phyloP scores from a whole-genome alignment of 2,888 invertebrate genomes.

The Acronicta aceris region DNA sequence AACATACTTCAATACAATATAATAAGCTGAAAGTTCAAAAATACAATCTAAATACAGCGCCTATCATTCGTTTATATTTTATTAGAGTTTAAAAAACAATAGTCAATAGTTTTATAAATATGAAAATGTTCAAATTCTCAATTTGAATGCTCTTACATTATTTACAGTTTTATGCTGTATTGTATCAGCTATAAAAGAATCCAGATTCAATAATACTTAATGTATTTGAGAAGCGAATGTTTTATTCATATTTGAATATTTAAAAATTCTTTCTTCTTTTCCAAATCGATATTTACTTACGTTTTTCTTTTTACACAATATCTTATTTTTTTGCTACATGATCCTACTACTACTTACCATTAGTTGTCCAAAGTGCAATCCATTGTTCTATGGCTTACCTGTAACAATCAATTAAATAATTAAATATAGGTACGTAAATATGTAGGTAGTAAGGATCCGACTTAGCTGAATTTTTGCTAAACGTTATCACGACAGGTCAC shows the following conservation, averaged over 20 bases:
- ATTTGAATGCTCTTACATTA: constrained; percentile 27
- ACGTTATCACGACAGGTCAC: constrained; percentile 7
- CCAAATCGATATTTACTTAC: not conserved
- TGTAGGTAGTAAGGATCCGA: not conserved
- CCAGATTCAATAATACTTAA: constrained; percentile 34
- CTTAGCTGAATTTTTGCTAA: constrained; percentile 1
- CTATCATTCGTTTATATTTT: not conserved
- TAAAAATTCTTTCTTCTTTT: constrained; percentile 17
- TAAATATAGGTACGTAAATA: not conserved
- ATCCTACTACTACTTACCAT: constrained; percentile 27
- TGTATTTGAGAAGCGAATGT: constrained; percentile 34
- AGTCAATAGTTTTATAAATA: constrained; percentile 6
- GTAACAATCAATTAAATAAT: constrained; percentile 32
- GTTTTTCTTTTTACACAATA: constrained; percentile 1
- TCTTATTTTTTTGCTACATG: not conserved
- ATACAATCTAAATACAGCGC: too few species aligned
- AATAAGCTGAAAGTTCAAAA: constrained; percentile 3
- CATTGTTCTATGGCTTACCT: constrained; percentile 37
- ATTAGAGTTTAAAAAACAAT: constrained; percentile 1
- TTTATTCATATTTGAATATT: constrained; percentile 41
- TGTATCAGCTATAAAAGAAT: constrained; percentile 36
- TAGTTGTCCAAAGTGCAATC: constrained; percentile 1
- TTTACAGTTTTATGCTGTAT: constrained; percentile 32
- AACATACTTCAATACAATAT: not conserved
- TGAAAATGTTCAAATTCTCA: constrained; percentile 5